Evolutionary conservation across 1,140 invertebrate genomes (phyloP), one percentile per base, ranked within the genome.

Genomic region (Papilio machaon): DNA sequence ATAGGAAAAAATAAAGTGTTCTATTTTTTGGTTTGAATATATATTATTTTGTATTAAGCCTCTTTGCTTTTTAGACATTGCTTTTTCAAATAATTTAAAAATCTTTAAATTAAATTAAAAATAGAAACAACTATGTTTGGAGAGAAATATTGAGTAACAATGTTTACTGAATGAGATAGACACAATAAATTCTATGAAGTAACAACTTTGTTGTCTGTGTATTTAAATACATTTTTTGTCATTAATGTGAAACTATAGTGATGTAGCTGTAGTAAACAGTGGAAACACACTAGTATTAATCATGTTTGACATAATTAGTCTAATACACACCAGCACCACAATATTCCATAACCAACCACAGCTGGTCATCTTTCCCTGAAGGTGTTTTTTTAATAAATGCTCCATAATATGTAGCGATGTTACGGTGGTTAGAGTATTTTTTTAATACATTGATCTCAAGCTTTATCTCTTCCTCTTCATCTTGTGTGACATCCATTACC

Each of bases 291-390:
- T 81, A 30, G 75, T 54, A 60, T 60, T 8, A n/a, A 23, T 60
- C 58, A 67, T 11, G 19, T 67, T 67, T 67, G 30, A 67, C 1
- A 30, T 30, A 17, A 54, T n/a, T 17, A n/a, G 52, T n/a, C 10
- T 60, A 67, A 67, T 82, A 91, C 91, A 88, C 81, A 95, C 97
- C 99, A 92, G 99, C 99, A 87, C 99, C 99, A 96, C 99, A 99
- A 93, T 99, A 99, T 95, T 99, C 99, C 99, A 99, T 99, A 47
- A 99, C 99, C 89, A 99, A 96, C 99, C 99, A 99, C 80, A 99
- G 95, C 92, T 99, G 99, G 95, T 99, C 99, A 95, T 99, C 99
- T 95, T 99, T 99, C 2, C 99, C 99, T 4, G 99, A 98, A 73
- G 98, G 99, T 88, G 98, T 98, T 95, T 99, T 99, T 95, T 99